Conservation (phyloP, 2,113 vertebrate genomes). For the Planiliza haematocheilus region DNA sequence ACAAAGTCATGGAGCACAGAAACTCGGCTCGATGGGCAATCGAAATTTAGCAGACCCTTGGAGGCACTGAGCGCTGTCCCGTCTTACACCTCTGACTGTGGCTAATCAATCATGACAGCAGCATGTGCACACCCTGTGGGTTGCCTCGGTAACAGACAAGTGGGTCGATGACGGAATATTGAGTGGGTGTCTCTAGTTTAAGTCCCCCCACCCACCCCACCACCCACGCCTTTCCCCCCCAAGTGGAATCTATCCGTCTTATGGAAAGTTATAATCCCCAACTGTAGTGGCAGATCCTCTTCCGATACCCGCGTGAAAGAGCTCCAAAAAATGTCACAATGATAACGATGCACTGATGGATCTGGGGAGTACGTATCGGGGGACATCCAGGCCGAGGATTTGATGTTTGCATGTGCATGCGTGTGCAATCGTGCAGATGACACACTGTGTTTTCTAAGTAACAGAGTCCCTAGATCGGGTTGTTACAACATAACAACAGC, state of each 20-base stretch:
- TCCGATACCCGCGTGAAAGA: conserved; percentile 24
- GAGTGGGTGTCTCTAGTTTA: conserved; percentile 54
- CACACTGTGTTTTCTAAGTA: conserved; percentile 22
- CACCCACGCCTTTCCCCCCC: background rate
- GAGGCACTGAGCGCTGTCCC: conserved; percentile 32
- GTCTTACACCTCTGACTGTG: conserved; percentile 42
- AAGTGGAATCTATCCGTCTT: conserved; percentile 42
- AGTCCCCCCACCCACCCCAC: background rate
- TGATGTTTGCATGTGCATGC: conserved; percentile 36
- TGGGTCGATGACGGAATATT: conserved; percentile 68
- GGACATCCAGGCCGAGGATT: background rate
- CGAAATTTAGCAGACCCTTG: conserved; percentile 12
- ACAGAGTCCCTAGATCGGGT: conserved; percentile 5
- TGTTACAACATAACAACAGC: conserved; percentile 7
- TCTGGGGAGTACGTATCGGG: background rate
- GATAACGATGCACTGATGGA: conserved; percentile 1
- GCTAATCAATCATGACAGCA: conserved; percentile 67
- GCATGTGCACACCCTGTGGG: conserved; percentile 41
- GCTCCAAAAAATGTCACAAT: background rate
- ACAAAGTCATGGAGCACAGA: conserved; percentile 4
- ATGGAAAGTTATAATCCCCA: conserved; percentile 32
- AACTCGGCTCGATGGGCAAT: conserved; percentile 23
- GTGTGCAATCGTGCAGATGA: conserved; percentile 12
- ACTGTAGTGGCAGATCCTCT: conserved; percentile 11
- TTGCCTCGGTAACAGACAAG: conserved; percentile 67